These are phyloP conservation scores for Microcebus jonahi DNA, from an alignment of 2,113 vertebrate species.

Conservation along the genomic window DNA sequence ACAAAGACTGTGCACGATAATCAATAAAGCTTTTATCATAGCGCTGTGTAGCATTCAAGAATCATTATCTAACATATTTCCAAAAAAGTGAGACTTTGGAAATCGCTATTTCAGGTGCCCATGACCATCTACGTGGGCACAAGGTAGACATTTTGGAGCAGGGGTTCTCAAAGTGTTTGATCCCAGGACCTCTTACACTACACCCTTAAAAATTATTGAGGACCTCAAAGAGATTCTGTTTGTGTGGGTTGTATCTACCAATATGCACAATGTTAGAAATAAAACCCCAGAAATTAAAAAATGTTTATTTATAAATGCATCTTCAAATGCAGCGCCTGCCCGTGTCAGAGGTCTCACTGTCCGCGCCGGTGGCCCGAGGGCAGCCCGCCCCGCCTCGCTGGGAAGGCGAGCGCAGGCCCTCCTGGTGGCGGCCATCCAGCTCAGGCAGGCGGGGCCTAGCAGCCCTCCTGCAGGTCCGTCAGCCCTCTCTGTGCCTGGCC, in stretches of 20 bases:
- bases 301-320: background rate
- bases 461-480: accelerated
- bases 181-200: background rate
- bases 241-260: background rate
- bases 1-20: background rate
- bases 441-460: background rate
- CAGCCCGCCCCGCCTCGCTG: accelerated
- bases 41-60: too few species aligned
- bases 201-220: background rate
- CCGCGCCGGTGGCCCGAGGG: background rate
- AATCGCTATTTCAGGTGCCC: background rate
- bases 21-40: background rate
- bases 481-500: background rate
- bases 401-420: too few species aligned
- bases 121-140: background rate
- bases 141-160: background rate
- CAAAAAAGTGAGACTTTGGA: background rate
- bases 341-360: background rate
- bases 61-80: background rate
- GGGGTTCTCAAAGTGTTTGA: background rate
- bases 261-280: background rate
- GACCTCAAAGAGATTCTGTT: background rate
- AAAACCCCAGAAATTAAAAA: background rate
- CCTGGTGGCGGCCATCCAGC: background rate
- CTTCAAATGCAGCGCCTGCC: background rate